Conservation (phyloP, 2,113 vertebrate genomes). For the Mungos mungo region DNA sequence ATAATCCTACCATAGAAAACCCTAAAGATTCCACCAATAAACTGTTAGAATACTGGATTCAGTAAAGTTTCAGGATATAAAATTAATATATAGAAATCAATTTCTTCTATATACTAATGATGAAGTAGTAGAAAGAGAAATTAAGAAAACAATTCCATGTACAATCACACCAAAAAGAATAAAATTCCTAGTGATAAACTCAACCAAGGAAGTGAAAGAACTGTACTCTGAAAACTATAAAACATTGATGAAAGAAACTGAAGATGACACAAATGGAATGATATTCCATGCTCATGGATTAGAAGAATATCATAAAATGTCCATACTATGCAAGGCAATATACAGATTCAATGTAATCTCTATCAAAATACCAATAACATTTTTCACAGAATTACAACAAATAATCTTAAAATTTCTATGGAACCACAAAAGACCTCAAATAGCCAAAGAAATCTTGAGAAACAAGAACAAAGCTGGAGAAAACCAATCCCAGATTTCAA, state of each 20-base stretch:
- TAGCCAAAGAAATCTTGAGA: not conserved
- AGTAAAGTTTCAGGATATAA: not conserved
- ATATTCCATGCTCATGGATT: not conserved
- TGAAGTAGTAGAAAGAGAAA: not conserved
- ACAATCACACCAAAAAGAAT: not conserved
- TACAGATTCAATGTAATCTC: not conserved
- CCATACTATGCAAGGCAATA: not conserved
- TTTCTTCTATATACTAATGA: not conserved
- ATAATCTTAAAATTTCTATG: not conserved
- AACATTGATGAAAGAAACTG: not conserved
- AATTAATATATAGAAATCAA: not conserved
- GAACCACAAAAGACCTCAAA: not conserved
- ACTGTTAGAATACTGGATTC: not conserved
- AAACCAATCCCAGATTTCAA: not conserved
- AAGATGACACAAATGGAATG: not conserved
- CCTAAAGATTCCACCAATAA: not conserved
- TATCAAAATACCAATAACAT: not conserved
- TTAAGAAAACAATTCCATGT: not conserved
- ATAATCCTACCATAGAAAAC: not conserved
- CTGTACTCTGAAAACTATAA: not conserved
- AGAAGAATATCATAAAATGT: not conserved
- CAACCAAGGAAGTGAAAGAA: not conserved
- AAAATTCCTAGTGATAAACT: not conserved
- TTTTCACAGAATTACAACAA: not conserved
- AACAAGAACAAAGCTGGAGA: not conserved